Evolutionary conservation across 1,140 invertebrate genomes (phyloP).

Genomic region (Drosophila aff.): DNA sequence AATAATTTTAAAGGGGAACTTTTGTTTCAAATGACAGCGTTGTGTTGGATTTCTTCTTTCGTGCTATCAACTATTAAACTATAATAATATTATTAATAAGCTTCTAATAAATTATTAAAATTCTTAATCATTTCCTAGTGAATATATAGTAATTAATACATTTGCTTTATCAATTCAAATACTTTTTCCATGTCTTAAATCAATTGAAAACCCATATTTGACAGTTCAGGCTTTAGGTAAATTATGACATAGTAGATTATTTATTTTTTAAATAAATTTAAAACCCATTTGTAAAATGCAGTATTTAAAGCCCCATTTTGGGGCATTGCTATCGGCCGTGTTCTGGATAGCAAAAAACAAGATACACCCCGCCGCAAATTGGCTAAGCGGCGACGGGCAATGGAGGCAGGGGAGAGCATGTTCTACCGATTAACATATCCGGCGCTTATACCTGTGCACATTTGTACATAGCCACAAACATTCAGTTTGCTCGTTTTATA

Average conservation of each 20-base stretch:
- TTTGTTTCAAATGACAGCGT: neutral
- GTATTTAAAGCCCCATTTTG: slow-evolving; percentile 14
- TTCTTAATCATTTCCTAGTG: neutral
- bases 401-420: slow-evolving; percentile 53
- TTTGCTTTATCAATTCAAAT: too few species aligned
- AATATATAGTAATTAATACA: neutral
- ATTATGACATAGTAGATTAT: neutral
- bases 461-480: slow-evolving; percentile 33
- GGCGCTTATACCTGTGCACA: slow-evolving; percentile 61
- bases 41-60: neutral
- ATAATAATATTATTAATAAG: neutral
- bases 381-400: slow-evolving; percentile 18
- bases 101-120: neutral
- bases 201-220: too few species aligned
- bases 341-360: slow-evolving; percentile 32
- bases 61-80: neutral
- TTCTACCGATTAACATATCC: slow-evolving; percentile 76
- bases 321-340: slow-evolving; percentile 10
- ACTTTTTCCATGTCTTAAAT: neutral
- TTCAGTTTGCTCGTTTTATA: slow-evolving; percentile 20
- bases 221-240: too few species aligned
- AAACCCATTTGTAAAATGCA: slow-evolving; percentile 3
- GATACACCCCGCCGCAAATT: slow-evolving; percentile 37
- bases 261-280: neutral
- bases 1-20: neutral